Evolutionary conservation across 2,113 vertebrate genomes (phyloP), one percentile per base, ranked within the genome.

Genomic region (Dromaius novaehollandiae): DNA sequence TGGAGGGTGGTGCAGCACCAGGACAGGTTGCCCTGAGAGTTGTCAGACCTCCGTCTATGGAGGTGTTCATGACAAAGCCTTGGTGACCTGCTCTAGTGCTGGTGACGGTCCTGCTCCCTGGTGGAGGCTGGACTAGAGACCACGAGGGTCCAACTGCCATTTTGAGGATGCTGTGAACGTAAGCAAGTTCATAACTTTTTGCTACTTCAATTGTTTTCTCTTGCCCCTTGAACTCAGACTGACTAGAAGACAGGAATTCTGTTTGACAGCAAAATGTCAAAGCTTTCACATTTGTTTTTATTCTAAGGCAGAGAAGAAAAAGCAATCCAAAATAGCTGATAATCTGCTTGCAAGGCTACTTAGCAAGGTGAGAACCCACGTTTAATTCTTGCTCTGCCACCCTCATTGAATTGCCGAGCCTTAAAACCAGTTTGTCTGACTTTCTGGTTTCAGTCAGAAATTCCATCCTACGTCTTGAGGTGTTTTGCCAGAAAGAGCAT

Each of bases 381-480:
- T 65, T 18, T 51, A 7, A n/a, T 74, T 92, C 40, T 69, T 60
- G 13, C 86, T 40, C 51, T 69, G 48, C 75, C 51, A n/a, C 53
- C 73, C n/a, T 51, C 6, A 3, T 60, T 5, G 6, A 3, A 4
- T 87, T 64, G 61, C 84, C 84, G 77, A 95, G 32, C 30, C 92
- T 3, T 81, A 1, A 1, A 56, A 46, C 55, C 53, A 75, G 60
- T 16, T 90, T 36, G 34, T 63, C 44, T 75, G 38, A 71, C 77
- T 75, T 51, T 10, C 65, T 60, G 11, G 13, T 95, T 92, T 79
- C 70, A 68, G 61, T 58, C 65, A 81, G 80, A 89, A 96, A 38
- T 64, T 51, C 83, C 28, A 73, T 69, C 19, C 28, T 22, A 17
- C 25, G 4, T 17, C 26, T 82, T 82, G 51, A 91, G 85, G 48